Conservation (phyloP, 2,797 vertebrate genomes). For the Melanotaenia boesemani region DNA sequence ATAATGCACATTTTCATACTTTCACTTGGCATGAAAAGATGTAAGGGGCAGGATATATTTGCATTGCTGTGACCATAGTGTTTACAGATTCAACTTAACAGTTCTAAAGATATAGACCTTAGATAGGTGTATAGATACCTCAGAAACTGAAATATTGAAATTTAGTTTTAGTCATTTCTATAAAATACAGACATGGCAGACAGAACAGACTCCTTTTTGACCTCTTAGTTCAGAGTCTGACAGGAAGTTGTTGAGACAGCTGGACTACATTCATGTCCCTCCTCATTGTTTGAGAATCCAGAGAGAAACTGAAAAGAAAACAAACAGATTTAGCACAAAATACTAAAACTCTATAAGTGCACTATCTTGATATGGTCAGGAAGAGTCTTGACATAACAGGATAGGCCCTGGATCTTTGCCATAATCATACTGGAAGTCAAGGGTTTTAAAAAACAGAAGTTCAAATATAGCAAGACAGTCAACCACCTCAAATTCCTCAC, state of each 20-base stretch:
- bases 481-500: conserved; percentile 16
- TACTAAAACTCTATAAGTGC: conserved; percentile 37
- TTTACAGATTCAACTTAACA: neutral
- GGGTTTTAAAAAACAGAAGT: conserved; percentile 11
- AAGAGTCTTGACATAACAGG: conserved; percentile 65
- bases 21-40: neutral
- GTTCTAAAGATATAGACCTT: too few relatives aligned
- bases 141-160: neutral
- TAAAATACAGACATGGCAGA: conserved; percentile 6
- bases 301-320: conserved; percentile 52
- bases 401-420: conserved; percentile 57
- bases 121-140: neutral
- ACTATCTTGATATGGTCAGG: conserved; percentile 56
- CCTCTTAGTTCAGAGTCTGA: conserved; percentile 44
- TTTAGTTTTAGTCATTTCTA: neutral
- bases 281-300: conserved; percentile 72
- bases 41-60: neutral
- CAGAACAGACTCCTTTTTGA: conserved; percentile 39
- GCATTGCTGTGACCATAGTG: neutral
- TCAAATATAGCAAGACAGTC: conserved; percentile 21
- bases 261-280: conserved; percentile 40
- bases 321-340: conserved; percentile 57
- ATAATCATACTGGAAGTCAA: conserved; percentile 47
- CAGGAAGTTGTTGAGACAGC: conserved; percentile 76
- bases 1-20: neutral